Base-by-base conservation (phyloP, 2,888 invertebrate genomes). In the Mellilla xanthometata region DNA sequence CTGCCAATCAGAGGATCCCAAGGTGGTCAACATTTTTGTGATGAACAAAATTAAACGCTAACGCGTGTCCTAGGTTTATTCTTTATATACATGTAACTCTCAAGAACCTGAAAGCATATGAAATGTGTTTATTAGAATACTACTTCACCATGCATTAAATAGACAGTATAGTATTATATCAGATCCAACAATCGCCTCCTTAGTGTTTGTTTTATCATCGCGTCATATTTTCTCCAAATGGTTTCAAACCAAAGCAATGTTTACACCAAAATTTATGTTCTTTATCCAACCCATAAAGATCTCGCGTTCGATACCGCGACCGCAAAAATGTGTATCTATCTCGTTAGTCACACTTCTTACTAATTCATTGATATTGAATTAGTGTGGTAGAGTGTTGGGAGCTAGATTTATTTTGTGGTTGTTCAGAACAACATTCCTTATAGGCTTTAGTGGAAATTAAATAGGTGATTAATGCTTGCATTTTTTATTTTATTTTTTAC, bases 331-430 rank as follows among this genome's bases (percentile, higher is more conserved):
- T 43, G 36, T 48, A 35, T 42, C 49, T 42, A 32, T 26, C 47
- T 53, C 42, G 55, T 62, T 59, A 62, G 59, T 60, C 59, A 60
- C 54, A 55, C 52, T 68, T 72, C 71, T 68, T 68, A 68, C 74
- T 75, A 70, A 75, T 76, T 78, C 69, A 75, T n/a, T n/a, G n/a
- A 78, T 76, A 72, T 67, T 43, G 11, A 24, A n/a, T n/a, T 39
- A 49, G 48, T 48, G 36, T 26, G 23, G 33, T 34, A 2, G 29
- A 8, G 2, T 23, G 15, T 19, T 19, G 15, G 15, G 6, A 19
- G 15, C 10, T 27, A 10, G 9, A n/a, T 27, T 11, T 11, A 39
- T 41, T 44, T 47, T 30, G 36, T 34, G 46, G 39, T 46, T 26
- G 29, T n/a, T 11, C 2, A 27, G 5, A n/a, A 5, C 15, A 6